Percentiles rank a stretch among this genome's conserved stretches.
phyloP scores from a whole-genome alignment of 2,888 invertebrate species.

The Spodoptera exigua region DNA sequence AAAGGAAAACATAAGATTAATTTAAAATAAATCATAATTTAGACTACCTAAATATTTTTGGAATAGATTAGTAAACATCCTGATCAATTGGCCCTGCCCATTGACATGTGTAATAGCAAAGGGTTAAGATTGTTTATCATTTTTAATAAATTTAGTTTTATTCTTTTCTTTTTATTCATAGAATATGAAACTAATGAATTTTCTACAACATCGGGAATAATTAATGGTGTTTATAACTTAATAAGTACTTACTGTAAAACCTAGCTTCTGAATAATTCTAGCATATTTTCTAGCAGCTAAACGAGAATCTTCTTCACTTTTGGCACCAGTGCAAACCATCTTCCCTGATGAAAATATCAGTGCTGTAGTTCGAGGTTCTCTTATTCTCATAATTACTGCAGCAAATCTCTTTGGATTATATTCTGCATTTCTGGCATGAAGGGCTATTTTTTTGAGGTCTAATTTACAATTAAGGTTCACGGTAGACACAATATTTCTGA shows the following conservation, averaged over 20 bases:
- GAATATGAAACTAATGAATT: too few relatives aligned
- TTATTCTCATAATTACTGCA: slow-evolving; percentile 99
- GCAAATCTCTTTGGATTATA: slow-evolving; percentile 99
- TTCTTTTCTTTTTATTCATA: too few relatives aligned
- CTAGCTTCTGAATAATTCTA: slow-evolving; percentile 95
- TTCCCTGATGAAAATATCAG: slow-evolving; percentile 95
- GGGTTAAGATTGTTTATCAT: too few relatives aligned
- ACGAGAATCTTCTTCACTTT: slow-evolving; percentile 94
- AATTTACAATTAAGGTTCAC: slow-evolving; percentile 98
- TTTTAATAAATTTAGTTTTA: too few relatives aligned
- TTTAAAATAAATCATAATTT: neutral
- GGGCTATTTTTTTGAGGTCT: slow-evolving; percentile 98
- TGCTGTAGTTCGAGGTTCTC: slow-evolving; percentile 95
- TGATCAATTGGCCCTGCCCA: too few relatives aligned
- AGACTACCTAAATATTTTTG: too few relatives aligned
- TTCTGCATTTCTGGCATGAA: slow-evolving; percentile 99
- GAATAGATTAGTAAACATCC: neutral
- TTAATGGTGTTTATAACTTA: neutral
- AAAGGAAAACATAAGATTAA: slow-evolving; percentile 32
- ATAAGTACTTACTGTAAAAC: slow-evolving; percentile 91
- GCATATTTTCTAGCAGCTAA: slow-evolving; percentile 95
- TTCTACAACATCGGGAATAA: neutral
- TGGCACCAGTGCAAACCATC: slow-evolving; percentile 95
- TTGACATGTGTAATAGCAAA: too few relatives aligned
- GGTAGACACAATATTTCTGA: slow-evolving; percentile 99